Base-by-base conservation (phyloP, 1,140 invertebrate genomes). In the Cydia splendana region DNA sequence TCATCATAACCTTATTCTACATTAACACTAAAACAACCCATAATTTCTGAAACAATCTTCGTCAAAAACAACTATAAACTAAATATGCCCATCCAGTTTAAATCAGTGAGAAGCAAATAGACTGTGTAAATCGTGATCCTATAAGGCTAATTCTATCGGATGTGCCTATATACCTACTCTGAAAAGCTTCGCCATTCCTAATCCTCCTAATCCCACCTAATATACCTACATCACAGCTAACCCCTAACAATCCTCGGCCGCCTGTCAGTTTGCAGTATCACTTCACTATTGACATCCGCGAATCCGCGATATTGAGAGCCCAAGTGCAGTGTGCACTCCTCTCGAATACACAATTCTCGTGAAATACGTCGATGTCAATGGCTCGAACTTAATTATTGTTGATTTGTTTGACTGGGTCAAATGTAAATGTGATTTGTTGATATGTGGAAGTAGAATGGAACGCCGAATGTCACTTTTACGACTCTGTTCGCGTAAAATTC, bases 221-320 rank as follows among this genome's bases (percentile, higher is more conserved):
- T 53, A n/a, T 18, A n/a, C n/a, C n/a, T n/a, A 53, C n/a, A n/a
- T 53, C 5, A 53, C 13, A 57, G n/a, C 4, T 57, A 18, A 18
- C 20, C n/a, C 53, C n/a, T 15, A 18, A 57, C n/a, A 57, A 57
- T 57, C 4, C 6, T 57, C 13, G 48, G 38, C 9, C 7, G 9
- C 38, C 48, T 57, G 53, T 57, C 53, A 18, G 48, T n/a, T 51
- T 42, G 38, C 9, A 42, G 48, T 15, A 57, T 20, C 53, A 7
- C 53, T 57, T 57, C 53, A 57, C 53, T 57, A 57, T 57, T 57
- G 53, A 57, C 15, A 57, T 18, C 7, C 15, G 53, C 53, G 53
- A 18, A 18, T 20, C 7, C 53, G 48, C 48, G 53, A 18, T 57
- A 20, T 57, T 18, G 53, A 57, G 53, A n/a, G n/a, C 13, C 48